Base-by-base conservation (phyloP, 2,888 invertebrate genomes). In the Diachrysia chrysitis region DNA sequence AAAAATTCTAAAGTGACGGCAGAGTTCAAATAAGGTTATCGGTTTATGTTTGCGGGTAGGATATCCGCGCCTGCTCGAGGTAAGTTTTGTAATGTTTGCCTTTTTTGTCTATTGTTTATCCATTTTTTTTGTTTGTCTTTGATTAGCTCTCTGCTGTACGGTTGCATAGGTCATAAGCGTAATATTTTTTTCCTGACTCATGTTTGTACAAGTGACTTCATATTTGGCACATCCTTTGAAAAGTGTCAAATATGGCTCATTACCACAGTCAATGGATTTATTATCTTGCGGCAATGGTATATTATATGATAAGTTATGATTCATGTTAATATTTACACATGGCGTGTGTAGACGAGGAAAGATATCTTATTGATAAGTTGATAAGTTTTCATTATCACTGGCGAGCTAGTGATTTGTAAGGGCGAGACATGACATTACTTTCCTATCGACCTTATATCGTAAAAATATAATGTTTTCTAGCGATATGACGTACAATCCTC, bases 11-110 rank as follows among this genome's bases (percentile, higher is more conserved):
- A 83, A 87, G 89, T 91, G 90, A 85, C 85, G 87, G 85, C 85
- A 82, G 83, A 89, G 91, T 92, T 92, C 89, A 91, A 92, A 91
- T 87, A 91, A 87, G 89, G 90, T 92, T 93, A 92, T 91, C 92
- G 89, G 84, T 85, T 85, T 84, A 81, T 89, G 89, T 90, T 90
- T 87, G 87, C 88, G 85, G 87, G 86, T 88, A 90, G 93, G 92
- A 92, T 93, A 92, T 91, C 90, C 89, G 86, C 75, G 83, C 85
- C 83, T 80, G 85, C 86, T 82, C 72, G 76, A 87, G 90, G 92
- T 92, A 74, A 91, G 91, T 90, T 85, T 86, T 81, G 83, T 84
- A 86, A 87, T 89, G 82, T 88, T 87, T 88, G 78, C 82, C 78
- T 76, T 87, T 87, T 85, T 87, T 75, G 80, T 79, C 71, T 73